These are phyloP conservation scores for Aurelia sp. DNA, from an alignment of 30 jellyfish, hydroid and myxozoan genomes.

Conservation along the genomic window DNA sequence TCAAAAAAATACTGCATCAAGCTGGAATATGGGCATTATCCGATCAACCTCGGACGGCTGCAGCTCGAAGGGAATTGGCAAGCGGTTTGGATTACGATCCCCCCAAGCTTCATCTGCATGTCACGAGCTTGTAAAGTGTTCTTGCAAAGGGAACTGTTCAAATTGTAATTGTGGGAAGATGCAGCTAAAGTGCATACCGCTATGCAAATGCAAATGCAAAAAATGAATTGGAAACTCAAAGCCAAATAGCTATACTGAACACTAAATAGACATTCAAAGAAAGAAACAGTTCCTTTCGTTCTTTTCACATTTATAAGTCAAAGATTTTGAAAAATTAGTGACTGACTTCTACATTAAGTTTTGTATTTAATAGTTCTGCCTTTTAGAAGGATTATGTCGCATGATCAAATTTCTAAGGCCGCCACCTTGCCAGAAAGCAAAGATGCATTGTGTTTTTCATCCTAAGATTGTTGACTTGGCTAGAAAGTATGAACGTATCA, in stretches of 20 bases:
- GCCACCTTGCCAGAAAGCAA: not conserved
- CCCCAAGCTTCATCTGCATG: constrained; percentile 25
- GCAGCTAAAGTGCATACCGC: constrained; percentile 31
- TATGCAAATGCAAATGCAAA: constrained; percentile 14
- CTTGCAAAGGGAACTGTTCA: constrained; percentile 27
- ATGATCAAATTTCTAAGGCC: not conserved
- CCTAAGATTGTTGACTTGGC: not conserved
- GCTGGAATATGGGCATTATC: constrained; percentile 28
- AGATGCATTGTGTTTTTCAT: not conserved
- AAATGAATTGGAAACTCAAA: constrained; percentile 17
- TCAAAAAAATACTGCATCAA: constrained; percentile 9
- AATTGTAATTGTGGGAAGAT: constrained; percentile 16
- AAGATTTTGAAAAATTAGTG: not conserved
- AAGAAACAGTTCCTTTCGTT: constrained; percentile 11
- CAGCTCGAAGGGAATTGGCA: constrained; percentile 28
- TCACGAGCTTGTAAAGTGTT: constrained; percentile 16
- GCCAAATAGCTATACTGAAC: not conserved
- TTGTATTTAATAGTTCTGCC: constrained; percentile 8
- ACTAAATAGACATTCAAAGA: constrained; percentile 22
- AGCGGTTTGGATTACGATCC: constrained; percentile 23
- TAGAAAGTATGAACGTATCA: not conserved
- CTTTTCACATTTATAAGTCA: not conserved
- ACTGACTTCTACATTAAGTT: constrained; percentile 2
- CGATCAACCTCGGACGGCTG: constrained; percentile 17
- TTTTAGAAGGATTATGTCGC: constrained; percentile 1